Percentiles rank a stretch among this genome's conserved stretches.
phyloP scores from a whole-genome alignment of 2,797 vertebrate species.

The Limnodromus scolopaceus region DNA sequence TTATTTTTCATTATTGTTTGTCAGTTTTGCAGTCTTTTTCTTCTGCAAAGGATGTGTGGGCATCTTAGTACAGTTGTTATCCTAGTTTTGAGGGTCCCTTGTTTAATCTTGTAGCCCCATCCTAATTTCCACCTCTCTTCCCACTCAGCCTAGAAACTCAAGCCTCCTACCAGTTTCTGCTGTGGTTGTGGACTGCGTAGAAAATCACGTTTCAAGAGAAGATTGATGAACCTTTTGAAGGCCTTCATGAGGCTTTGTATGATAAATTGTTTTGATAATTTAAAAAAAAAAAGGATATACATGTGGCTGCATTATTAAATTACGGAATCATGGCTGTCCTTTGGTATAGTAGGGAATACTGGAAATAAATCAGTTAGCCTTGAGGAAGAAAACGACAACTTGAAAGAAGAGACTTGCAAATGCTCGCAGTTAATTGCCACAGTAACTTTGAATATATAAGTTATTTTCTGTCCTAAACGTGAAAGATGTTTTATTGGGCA shows the following conservation, averaged over 20 bases:
- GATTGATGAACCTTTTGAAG: background rate
- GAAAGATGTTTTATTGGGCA: background rate
- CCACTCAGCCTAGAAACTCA: background rate
- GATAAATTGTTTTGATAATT: background rate
- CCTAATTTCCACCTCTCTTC: background rate
- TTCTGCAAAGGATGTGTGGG: background rate
- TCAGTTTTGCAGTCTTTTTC: background rate
- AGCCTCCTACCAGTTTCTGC: background rate
- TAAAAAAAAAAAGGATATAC: background rate
- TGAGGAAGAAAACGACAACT: background rate
- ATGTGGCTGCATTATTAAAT: background rate
- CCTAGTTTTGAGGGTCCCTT: background rate
- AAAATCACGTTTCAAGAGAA: background rate
- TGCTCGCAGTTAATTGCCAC: background rate
- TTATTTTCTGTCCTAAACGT: background rate
- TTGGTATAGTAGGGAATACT: background rate
- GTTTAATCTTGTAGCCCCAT: background rate
- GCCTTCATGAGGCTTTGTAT: background rate
- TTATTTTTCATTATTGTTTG: background rate
- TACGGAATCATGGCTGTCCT: background rate
- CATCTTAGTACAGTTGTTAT: background rate
- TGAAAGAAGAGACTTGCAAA: slow-evolving; percentile 4
- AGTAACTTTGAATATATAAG: background rate
- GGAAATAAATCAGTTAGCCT: background rate
- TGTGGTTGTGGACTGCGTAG: background rate